Evolutionary conservation across 2,797 vertebrate species (phyloP).

Genomic region (Arremon brunneinucha): DNA sequence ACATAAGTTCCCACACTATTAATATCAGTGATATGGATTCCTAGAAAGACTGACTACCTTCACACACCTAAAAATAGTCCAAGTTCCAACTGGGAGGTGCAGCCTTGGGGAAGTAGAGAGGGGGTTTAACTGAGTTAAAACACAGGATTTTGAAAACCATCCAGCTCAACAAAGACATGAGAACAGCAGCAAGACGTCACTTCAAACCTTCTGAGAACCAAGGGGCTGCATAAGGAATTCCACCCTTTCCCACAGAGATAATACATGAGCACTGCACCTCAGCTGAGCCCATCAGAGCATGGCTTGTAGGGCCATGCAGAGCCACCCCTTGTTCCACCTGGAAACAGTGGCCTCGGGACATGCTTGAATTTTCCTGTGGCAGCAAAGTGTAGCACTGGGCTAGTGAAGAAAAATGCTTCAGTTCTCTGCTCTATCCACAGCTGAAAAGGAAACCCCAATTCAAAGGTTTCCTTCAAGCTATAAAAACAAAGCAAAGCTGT

Average conservation of each 20-base stretch:
- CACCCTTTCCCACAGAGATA: background rate
- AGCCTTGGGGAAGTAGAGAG: background rate
- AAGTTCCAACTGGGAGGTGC: background rate
- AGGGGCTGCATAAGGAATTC: slow-evolving; percentile 4
- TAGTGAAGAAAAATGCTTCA: background rate
- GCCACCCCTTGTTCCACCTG: rapidly evolving
- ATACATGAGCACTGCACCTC: background rate
- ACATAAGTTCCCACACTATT: background rate
- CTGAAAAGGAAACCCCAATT: background rate
- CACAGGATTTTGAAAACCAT: background rate
- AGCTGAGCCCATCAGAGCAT: rapidly evolving
- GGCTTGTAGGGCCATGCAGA: background rate
- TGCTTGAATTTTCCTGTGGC: background rate
- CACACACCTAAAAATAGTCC: background rate
- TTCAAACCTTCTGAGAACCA: background rate
- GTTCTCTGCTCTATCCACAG: background rate
- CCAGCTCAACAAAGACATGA: background rate
- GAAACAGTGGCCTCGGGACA: background rate
- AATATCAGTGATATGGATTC: background rate
- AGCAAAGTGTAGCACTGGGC: background rate
- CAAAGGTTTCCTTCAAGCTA: background rate
- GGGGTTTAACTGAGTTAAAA: background rate
- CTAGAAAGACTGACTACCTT: slow-evolving; percentile 23
- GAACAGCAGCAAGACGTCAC: background rate
- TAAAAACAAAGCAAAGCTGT: slow-evolving; percentile 9